Evolutionary conservation across 2,113 vertebrate genomes (phyloP).

Genomic region (Halcyon malimbica): DNA sequence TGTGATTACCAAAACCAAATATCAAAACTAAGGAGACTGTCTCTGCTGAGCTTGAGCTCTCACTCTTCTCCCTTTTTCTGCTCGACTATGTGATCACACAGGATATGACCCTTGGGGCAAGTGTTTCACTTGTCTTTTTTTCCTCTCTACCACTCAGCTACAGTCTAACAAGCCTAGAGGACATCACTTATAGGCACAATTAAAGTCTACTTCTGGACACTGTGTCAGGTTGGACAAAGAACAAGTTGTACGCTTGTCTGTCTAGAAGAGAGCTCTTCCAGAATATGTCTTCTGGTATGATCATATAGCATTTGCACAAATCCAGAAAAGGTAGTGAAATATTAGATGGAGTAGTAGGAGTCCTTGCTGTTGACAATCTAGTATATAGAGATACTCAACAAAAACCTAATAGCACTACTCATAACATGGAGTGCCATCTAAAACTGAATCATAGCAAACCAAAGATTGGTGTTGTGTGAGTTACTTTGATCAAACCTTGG

Average conservation of each 20-base stretch:
- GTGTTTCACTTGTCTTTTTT: neutral
- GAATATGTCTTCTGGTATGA: neutral
- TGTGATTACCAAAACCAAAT: neutral
- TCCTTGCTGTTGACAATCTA: conserved; percentile 1
- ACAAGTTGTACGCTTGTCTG: neutral
- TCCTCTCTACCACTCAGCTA: neutral
- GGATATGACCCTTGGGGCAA: neutral
- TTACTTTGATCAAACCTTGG: neutral
- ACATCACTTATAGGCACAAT: neutral
- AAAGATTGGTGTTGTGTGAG: neutral
- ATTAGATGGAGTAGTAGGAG: neutral
- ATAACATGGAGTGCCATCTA: conserved; percentile 9
- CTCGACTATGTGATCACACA: neutral
- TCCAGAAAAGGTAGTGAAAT: neutral
- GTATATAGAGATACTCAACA: neutral
- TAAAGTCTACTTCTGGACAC: neutral
- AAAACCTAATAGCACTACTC: neutral
- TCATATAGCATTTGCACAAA: neutral
- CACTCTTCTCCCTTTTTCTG: neutral
- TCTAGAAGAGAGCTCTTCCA: neutral
- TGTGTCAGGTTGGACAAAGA: neutral
- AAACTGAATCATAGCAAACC: conserved; percentile 27
- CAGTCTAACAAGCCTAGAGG: neutral
- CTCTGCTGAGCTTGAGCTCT: neutral
- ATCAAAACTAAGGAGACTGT: neutral